These are phyloP conservation scores for Neotoxoptera formosana DNA, from an alignment of 1,140 invertebrate species.

Conservation along the genomic window DNA sequence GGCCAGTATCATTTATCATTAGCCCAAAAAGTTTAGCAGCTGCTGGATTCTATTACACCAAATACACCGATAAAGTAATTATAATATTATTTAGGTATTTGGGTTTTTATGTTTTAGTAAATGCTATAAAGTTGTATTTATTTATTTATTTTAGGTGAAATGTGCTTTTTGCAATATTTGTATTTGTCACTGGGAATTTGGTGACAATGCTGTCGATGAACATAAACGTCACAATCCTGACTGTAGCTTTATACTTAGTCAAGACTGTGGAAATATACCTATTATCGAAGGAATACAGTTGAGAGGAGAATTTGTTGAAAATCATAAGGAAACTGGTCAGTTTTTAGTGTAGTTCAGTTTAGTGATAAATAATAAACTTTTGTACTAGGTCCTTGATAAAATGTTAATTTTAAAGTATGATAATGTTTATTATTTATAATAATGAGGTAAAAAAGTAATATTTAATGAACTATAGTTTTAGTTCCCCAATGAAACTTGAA, in stretches of 20 bases:
- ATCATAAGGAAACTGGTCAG: slow-evolving; percentile 53
- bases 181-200: slow-evolving; percentile 74
- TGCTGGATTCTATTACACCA: slow-evolving; percentile 83
- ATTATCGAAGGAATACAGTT: slow-evolving; percentile 57
- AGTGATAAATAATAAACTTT: background rate
- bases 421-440: background rate
- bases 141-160: slow-evolving; percentile 70
- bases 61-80: slow-evolving; percentile 70
- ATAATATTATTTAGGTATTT: background rate
- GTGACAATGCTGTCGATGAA: slow-evolving; percentile 77
- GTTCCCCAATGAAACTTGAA: background rate
- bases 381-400: background rate
- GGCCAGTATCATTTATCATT: slow-evolving; percentile 75
- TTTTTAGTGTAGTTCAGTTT: background rate
- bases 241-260: slow-evolving; percentile 68
- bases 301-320: slow-evolving; percentile 58
- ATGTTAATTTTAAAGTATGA: background rate
- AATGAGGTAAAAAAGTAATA: background rate
- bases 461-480: background rate
- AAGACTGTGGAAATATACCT: slow-evolving; percentile 51
- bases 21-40: slow-evolving; percentile 74
- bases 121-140: background rate
- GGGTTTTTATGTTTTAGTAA: background rate
- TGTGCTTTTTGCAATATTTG: slow-evolving; percentile 84
- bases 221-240: slow-evolving; percentile 76